Evolutionary conservation across 2,888 invertebrate species (phyloP).

Genomic region (Ephialtes manifestator): DNA sequence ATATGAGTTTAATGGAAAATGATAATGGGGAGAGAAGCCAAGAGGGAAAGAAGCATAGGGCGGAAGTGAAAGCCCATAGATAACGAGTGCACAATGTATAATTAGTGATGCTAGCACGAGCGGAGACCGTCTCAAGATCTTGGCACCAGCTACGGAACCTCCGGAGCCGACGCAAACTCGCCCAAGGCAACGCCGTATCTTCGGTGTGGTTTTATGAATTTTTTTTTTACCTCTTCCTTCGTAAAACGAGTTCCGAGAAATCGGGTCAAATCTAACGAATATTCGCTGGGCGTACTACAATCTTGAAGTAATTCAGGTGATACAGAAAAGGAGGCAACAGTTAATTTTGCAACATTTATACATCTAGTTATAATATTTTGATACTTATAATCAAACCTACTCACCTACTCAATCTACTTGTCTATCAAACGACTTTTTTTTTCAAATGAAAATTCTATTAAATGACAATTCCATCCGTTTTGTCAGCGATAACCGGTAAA

Average conservation of each 20-base stretch:
- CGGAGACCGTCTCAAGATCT: slow-evolving; percentile 18
- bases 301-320: slow-evolving; percentile 44
- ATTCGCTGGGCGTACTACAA: slow-evolving; percentile 52
- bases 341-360: neutral
- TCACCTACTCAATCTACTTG: no score
- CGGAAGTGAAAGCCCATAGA: slow-evolving; percentile 45
- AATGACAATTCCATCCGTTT: neutral
- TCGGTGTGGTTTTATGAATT: slow-evolving; percentile 47
- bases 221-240: slow-evolving; percentile 57
- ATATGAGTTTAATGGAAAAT: slow-evolving; percentile 21
- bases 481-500: no score
- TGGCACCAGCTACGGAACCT: slow-evolving; percentile 48
- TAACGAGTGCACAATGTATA: slow-evolving; percentile 50
- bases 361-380: no score
- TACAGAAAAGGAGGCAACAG: neutral
- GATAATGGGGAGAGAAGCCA: neutral
- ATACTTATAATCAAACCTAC: no score
- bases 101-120: slow-evolving; percentile 34
- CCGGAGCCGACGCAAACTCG: slow-evolving; percentile 46
- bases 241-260: slow-evolving; percentile 36
- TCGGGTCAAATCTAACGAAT: slow-evolving; percentile 50
- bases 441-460: neutral
- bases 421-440: no score
- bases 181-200: slow-evolving; percentile 33
- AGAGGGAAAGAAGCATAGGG: slow-evolving; percentile 3